Evolutionary conservation across 2,888 invertebrate species (phyloP), one percentile per base, ranked within the genome.

Genomic region (Phortica magna): DNA sequence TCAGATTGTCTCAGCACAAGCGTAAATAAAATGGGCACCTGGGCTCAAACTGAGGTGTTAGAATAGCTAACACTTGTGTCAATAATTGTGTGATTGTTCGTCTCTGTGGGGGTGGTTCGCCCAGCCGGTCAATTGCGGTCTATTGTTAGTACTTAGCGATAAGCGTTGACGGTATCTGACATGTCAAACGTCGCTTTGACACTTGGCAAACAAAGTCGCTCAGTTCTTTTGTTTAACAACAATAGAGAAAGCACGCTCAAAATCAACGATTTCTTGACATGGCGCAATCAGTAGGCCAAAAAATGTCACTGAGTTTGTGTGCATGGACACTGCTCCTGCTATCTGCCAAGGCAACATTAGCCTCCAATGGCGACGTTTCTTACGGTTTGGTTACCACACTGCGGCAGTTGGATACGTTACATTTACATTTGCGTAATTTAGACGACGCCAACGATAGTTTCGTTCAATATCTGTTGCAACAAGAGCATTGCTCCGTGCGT

Each of bases 391-490:
- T 55, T 1, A 65, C 78, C 0, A 61, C 88, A 48, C 59, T 90
- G 9, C 61, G 59, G 7, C 79, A 81, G 22, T 71, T 84, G 22
- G 77, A 83, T 70, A 83, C 81, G 14, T 74, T 90, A 41, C 82
- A 82, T 42, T 39, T 90, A 22, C 88, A 84, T 61, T 74, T 90
- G 53, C 74, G 74, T 0, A 74, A 59, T 6, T 5, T 42, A 0
- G 41, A 57, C 4, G 84, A 87, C 70, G 79, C 70, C 31, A 83
- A 75, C 6, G 78, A 81, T 14, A 59, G 19, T 6, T 77, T 88
- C 14, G 81, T 89, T 6, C 75, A 79, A n/a, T 85, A 81, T 70
- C 72, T 90, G 0, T 41, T 90, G 12, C 70, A 43, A 2, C 88
- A 89, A 55, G 12, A 57, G 3, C 10, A 17, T 1, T 80, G 79